Conservation (phyloP, 2,797 vertebrate genomes). For the Orientallactaga sibirica region DNA sequence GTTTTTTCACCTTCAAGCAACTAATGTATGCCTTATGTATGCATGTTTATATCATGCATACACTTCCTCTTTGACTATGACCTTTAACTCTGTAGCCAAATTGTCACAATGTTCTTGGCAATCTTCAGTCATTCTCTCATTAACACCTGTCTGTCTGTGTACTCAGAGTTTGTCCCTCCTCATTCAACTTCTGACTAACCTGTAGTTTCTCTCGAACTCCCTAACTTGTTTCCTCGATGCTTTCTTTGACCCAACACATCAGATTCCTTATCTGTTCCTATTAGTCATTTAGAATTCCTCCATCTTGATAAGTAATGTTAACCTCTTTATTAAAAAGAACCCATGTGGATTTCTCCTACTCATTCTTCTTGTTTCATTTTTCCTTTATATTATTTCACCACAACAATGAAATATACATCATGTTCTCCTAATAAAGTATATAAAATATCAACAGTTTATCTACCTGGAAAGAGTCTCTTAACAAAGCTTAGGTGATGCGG, state of each 20-base stretch:
- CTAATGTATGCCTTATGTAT: neutral
- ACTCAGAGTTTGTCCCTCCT: neutral
- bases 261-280: neutral
- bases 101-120: neutral
- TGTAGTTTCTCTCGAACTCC: neutral
- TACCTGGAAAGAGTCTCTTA: neutral
- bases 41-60: neutral
- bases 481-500: neutral
- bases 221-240: neutral
- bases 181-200: neutral
- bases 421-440: neutral
- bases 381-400: slow-evolving; percentile 40
- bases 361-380: neutral
- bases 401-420: neutral
- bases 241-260: neutral
- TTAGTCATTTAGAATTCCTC: neutral
- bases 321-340: neutral
- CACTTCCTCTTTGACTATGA: neutral
- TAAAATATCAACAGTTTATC: neutral
- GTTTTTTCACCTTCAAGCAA: neutral
- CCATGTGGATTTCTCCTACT: neutral
- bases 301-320: neutral
- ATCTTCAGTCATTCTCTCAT: neutral
- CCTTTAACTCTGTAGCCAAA: neutral
- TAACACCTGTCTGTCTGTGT: neutral